These are phyloP conservation scores for Agapetus fuscipes DNA, from an alignment of 2,888 invertebrate genomes.

Conservation along the genomic window DNA sequence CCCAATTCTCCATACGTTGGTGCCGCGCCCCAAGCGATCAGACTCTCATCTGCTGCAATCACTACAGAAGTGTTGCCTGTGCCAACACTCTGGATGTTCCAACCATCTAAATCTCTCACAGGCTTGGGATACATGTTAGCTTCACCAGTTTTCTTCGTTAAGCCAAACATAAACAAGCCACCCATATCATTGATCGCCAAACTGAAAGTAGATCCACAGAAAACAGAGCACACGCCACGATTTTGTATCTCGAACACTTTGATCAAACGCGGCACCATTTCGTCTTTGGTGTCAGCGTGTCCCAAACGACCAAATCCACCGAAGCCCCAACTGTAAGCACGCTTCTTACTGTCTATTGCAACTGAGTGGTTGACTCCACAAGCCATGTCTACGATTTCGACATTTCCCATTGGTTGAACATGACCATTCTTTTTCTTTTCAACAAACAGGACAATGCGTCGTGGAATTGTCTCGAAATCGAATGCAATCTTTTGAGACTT, in stretches of 20 bases:
- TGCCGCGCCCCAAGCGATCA: conserved; percentile 88
- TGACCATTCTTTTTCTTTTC: conserved; percentile 82
- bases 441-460: conserved; percentile 73
- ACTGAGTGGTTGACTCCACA: conserved; percentile 90
- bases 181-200: conserved; percentile 73
- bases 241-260: conserved; percentile 81
- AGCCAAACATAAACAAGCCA: conserved; percentile 74
- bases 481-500: conserved; percentile 80
- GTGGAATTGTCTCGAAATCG: conserved; percentile 76
- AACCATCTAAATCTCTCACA: conserved; percentile 80
- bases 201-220: conserved; percentile 79
- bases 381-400: conserved; percentile 79
- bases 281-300: conserved; percentile 87
- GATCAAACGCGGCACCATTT: conserved; percentile 71
- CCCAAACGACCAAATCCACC: conserved; percentile 90
- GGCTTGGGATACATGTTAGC: conserved; percentile 96
- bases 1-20: conserved; percentile 91
- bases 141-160: conserved; percentile 85
- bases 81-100: conserved; percentile 78
- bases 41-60: conserved; percentile 80
- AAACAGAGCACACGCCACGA: conserved; percentile 70
- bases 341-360: conserved; percentile 77
- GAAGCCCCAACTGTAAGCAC: conserved; percentile 91
- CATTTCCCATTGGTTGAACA: conserved; percentile 70
- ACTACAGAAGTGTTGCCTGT: conserved; percentile 76